These are phyloP conservation scores for Iselma pallidipennis DNA, from an alignment of 2,888 invertebrate genomes.

Conservation along the genomic window DNA sequence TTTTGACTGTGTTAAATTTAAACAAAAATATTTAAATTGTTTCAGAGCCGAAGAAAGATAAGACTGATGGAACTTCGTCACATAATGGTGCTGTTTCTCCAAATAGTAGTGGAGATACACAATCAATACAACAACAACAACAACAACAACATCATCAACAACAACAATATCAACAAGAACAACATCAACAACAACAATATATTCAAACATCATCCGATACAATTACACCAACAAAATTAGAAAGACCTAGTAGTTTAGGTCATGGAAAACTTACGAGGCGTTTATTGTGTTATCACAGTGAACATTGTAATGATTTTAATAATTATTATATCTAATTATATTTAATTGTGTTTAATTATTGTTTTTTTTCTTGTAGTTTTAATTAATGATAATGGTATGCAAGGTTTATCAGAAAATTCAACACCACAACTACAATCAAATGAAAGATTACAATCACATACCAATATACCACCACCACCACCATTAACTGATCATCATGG, in stretches of 20 bases:
- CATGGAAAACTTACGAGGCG: constrained; percentile 77
- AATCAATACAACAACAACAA: constrained; percentile 48
- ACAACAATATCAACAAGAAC: not conserved
- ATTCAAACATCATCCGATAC: constrained; percentile 39
- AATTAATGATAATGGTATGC: constrained; percentile 60
- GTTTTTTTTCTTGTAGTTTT: constrained; percentile 56
- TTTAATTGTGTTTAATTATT: not conserved
- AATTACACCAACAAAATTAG: constrained; percentile 60
- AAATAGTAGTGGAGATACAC: constrained; percentile 55
- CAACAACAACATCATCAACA: not conserved
- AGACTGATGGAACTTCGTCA: constrained; percentile 68
- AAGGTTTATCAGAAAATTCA: constrained; percentile 53
- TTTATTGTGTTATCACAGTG: constrained; percentile 78
- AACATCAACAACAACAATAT: not conserved
- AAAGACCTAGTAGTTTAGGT: constrained; percentile 79
- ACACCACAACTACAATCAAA: constrained; percentile 55
- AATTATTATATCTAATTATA: constrained; percentile 39
- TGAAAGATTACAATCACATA: constrained; percentile 49
- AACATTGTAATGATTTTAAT: constrained; percentile 75
- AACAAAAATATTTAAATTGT: constrained; percentile 39
- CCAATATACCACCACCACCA: constrained; percentile 32
- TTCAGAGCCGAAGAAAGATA: constrained; percentile 92
- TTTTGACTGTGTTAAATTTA: too few relatives aligned
- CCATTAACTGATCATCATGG: constrained; percentile 43
- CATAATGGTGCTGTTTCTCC: constrained; percentile 68